Evolutionary conservation across 64 coral and sea anemone species (phyloP).

Genomic region (Dendronephthya gigantea): DNA sequence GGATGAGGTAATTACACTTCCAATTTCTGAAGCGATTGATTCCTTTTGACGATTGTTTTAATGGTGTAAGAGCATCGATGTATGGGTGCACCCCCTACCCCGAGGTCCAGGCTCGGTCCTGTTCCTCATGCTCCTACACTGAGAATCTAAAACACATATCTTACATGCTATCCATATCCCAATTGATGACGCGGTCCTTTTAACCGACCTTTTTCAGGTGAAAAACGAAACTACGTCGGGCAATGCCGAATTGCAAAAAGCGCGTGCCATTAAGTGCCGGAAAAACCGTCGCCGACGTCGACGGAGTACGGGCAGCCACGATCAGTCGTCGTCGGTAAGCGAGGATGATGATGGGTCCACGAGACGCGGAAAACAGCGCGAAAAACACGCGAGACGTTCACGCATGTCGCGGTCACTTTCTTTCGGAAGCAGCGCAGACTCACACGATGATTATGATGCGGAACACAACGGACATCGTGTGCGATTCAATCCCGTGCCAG

Average conservation of each 20-base stretch:
- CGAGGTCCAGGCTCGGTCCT: too few relatives aligned
- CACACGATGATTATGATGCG: background rate
- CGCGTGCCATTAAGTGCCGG: background rate
- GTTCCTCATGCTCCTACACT: too few relatives aligned
- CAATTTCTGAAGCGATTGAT: too few relatives aligned
- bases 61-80: too few relatives aligned
- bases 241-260: background rate
- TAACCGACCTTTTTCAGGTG: background rate
- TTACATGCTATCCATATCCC: too few relatives aligned
- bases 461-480: background rate
- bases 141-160: too few relatives aligned
- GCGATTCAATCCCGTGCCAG: background rate
- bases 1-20: background rate
- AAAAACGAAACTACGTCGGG: background rate
- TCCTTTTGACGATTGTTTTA: too few relatives aligned
- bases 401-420: background rate
- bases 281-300: background rate
- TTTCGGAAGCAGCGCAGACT: background rate
- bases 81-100: too few relatives aligned
- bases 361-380: background rate
- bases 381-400: background rate
- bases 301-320: constrained; percentile 11
- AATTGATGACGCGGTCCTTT: too few relatives aligned
- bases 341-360: background rate
- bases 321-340: background rate